These are phyloP conservation scores for Benthosema pterotum DNA, from an alignment of 2,797 vertebrate species.

Conservation along the genomic window DNA sequence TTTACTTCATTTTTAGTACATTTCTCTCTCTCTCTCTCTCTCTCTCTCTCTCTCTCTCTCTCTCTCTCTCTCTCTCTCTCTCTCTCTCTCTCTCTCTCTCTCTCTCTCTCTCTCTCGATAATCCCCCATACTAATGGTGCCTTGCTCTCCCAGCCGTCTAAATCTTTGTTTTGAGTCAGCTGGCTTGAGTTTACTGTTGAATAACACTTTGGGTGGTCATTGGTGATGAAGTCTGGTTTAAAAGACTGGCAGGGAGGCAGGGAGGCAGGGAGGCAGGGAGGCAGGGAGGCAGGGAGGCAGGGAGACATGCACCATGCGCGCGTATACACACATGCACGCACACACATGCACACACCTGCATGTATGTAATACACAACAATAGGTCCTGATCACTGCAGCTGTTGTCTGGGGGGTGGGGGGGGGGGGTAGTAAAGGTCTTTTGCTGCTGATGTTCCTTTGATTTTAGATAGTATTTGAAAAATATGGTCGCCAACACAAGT, in stretches of 20 bases:
- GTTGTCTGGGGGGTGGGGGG: too few relatives aligned
- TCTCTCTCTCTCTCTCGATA: not conserved
- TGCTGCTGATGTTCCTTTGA: too few relatives aligned
- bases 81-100: constrained; percentile 11
- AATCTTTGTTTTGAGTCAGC: constrained; percentile 33
- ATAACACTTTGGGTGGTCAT: constrained; percentile 23
- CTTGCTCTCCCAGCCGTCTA: constrained; percentile 32
- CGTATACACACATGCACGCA: constrained; percentile 1
- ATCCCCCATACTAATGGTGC: constrained; percentile 2
- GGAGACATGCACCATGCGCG: too few relatives aligned
- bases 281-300: too few relatives aligned
- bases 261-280: too few relatives aligned
- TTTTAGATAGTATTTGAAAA: too few relatives aligned
- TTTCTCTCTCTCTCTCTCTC: not conserved
- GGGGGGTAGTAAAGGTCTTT: too few relatives aligned
- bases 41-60: not conserved
- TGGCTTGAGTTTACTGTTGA: constrained; percentile 17
- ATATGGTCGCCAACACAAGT: too few relatives aligned
- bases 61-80: constrained; percentile 6
- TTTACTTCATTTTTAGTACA: not conserved
- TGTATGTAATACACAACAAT: not conserved
- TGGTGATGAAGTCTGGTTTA: constrained; percentile 17
- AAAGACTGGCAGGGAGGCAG: not conserved
- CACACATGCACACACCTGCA: not conserved
- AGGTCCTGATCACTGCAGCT: not conserved